phyloP scores from a whole-genome alignment of 1,140 invertebrate species.

The Panagrolaimus sp. region DNA sequence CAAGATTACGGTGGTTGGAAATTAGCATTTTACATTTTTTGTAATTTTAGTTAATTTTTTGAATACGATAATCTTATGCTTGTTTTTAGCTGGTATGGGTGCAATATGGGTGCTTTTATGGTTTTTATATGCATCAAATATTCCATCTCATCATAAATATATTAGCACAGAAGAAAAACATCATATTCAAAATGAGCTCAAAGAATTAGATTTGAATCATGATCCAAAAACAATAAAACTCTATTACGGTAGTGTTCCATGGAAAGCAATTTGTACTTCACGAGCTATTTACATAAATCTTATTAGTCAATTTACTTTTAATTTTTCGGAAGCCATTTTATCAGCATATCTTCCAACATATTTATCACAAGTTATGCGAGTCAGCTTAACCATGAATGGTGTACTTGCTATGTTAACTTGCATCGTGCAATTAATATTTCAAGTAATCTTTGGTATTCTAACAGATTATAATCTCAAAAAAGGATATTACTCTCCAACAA shows the following conservation, averaged over 20 bases:
- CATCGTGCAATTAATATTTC: neutral
- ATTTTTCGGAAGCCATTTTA: neutral
- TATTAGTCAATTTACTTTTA: neutral
- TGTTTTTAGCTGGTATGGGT: neutral
- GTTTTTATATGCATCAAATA: neutral
- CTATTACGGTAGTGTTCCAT: neutral
- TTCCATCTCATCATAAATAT: neutral
- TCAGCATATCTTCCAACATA: neutral
- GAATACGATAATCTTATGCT: neutral
- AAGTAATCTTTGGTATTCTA: conserved; percentile 13
- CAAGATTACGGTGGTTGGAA: neutral
- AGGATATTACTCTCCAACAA: too few species aligned
- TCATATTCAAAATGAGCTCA: neutral
- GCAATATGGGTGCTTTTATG: neutral
- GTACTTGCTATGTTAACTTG: neutral
- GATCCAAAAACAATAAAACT: too few species aligned
- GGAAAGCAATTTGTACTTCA: neutral
- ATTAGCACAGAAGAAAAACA: conserved; percentile 3
- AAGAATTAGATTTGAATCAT: too few species aligned
- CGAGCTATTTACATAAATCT: neutral
- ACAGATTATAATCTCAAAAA: neutral
- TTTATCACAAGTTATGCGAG: neutral
- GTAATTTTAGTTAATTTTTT: neutral
- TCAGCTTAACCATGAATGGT: conserved; percentile 1
- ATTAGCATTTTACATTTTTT: neutral